Evolutionary conservation across 2,888 invertebrate species (phyloP).

Genomic region (Aspidapion aeneum): DNA sequence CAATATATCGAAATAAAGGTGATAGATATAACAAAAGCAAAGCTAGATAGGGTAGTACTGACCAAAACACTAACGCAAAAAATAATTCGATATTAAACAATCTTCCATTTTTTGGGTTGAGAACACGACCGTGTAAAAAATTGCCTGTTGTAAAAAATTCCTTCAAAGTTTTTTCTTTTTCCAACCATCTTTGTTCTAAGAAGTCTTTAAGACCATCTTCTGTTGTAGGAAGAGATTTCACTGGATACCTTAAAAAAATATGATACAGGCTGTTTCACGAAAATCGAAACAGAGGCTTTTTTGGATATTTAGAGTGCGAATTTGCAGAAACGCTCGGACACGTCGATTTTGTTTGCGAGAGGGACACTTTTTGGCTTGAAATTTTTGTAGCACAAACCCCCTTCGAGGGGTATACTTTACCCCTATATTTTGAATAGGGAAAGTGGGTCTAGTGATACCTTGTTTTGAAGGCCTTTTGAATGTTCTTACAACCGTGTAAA

Average conservation of each 20-base stretch:
- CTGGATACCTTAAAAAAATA: slow-evolving; percentile 52
- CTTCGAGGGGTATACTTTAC: too few species aligned
- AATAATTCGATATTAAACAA: slow-evolving; percentile 43
- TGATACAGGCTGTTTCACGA: neutral
- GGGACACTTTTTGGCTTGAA: too few species aligned
- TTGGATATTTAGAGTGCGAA: too few species aligned
- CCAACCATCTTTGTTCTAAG: slow-evolving; percentile 62
- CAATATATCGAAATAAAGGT: slow-evolving; percentile 54
- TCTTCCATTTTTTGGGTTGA: slow-evolving; percentile 24
- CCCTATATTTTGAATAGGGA: too few species aligned
- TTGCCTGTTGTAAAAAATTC: slow-evolving; percentile 57
- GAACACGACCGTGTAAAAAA: slow-evolving; percentile 42
- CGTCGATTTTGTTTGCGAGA: too few species aligned
- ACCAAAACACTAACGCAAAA: slow-evolving; percentile 64
- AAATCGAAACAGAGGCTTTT: too few species aligned
- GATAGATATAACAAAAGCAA: slow-evolving; percentile 49
- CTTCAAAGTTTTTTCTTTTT: slow-evolving; percentile 60
- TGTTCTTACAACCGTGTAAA: too few species aligned
- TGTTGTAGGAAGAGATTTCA: slow-evolving; percentile 55
- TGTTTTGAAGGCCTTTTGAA: too few species aligned
- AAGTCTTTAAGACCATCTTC: slow-evolving; percentile 58
- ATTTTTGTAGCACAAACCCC: too few species aligned
- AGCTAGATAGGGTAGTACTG: slow-evolving; percentile 52
- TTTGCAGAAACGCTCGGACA: too few species aligned
- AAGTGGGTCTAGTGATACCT: too few species aligned